Evolutionary conservation across 2,888 invertebrate genomes (phyloP).

Genomic region (Machimus atricapillus): DNA sequence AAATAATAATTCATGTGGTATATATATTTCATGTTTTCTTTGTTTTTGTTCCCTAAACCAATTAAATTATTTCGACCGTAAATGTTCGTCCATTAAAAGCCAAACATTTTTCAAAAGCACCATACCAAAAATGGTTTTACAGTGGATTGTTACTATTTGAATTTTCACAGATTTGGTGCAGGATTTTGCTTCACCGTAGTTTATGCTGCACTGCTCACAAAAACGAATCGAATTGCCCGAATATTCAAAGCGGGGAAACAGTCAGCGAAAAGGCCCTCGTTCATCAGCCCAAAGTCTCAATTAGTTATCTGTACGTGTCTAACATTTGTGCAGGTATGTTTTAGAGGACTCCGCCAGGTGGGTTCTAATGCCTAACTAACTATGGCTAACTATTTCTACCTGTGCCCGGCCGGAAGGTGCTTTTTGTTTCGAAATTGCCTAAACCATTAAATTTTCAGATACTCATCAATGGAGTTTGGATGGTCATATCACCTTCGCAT

Average conservation of each 20-base stretch:
- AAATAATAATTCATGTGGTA: background rate
- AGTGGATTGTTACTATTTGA: background rate
- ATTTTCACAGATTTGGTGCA: constrained; percentile 74
- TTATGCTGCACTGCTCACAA: constrained; percentile 94
- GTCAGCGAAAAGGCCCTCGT: constrained; percentile 91
- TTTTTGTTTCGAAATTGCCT: background rate
- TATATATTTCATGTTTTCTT: too few relatives aligned
- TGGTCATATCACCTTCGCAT: constrained; percentile 86
- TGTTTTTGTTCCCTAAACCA: background rate
- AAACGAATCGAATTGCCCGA: constrained; percentile 95
- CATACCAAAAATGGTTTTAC: background rate
- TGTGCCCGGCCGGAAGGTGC: background rate
- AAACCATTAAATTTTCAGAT: constrained; percentile 65
- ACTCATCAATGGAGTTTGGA: constrained; percentile 89
- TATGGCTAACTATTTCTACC: background rate
- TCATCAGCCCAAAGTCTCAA: constrained; percentile 92
- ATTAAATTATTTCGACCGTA: background rate
- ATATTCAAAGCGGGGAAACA: constrained; percentile 97
- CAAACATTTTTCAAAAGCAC: background rate
- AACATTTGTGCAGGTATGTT: constrained; percentile 82
- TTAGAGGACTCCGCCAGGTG: too few relatives aligned
- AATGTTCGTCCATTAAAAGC: background rate
- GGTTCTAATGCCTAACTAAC: background rate
- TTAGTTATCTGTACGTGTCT: constrained; percentile 87
- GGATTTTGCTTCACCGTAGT: constrained; percentile 97